phyloP scores from a whole-genome alignment of 1,140 invertebrate species.

The Batillaria attramentaria region DNA sequence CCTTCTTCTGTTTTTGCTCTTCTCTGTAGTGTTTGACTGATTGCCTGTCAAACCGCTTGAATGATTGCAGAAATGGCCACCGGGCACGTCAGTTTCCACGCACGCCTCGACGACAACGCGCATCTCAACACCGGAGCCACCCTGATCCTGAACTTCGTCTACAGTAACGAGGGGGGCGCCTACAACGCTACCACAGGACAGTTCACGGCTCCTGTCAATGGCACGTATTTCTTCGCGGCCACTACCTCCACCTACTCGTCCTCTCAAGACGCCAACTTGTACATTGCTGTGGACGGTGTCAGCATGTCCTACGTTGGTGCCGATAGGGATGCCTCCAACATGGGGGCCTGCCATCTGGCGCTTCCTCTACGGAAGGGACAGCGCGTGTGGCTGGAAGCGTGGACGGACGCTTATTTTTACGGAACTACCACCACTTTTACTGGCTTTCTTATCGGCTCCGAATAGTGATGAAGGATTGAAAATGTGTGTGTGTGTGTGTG shows the following conservation, averaged over 20 bases:
- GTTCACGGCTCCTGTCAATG: not conserved
- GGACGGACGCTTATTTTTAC: not conserved
- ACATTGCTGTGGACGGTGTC: too few relatives aligned
- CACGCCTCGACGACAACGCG: not conserved
- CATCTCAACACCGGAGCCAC: not conserved
- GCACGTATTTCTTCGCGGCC: not conserved
- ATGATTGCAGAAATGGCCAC: too few relatives aligned
- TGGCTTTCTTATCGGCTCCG: not conserved
- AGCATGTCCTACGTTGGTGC: too few relatives aligned
- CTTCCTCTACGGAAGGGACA: not conserved
- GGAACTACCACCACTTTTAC: not conserved
- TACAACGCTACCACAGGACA: not conserved
- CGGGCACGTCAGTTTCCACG: slow-evolving; percentile 13
- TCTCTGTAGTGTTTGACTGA: too few relatives aligned
- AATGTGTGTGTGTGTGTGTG: too few relatives aligned
- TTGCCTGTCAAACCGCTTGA: too few relatives aligned
- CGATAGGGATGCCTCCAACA: too few relatives aligned
- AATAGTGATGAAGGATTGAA: too few relatives aligned
- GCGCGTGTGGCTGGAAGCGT: not conserved
- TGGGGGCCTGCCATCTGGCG: not conserved
- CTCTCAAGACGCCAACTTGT: too few relatives aligned
- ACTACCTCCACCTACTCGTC: too few relatives aligned
- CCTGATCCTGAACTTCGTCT: not conserved
- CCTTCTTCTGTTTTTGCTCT: too few relatives aligned
- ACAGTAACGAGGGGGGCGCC: not conserved